Evolutionary conservation across 1,140 invertebrate genomes (phyloP).

Genomic region (Asobara japonica): DNA sequence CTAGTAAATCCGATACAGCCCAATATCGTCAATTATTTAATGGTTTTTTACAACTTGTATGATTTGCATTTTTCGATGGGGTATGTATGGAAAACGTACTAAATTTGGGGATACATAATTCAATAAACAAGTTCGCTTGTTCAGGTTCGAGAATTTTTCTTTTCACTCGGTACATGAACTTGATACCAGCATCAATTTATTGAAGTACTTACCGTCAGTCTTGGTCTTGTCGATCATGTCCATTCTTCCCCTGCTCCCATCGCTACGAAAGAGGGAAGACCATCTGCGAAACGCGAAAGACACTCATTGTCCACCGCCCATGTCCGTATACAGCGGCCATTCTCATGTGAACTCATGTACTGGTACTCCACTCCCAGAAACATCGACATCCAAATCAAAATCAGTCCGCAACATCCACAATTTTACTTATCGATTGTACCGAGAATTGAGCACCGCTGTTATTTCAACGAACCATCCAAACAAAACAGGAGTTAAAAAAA

Average conservation of each 20-base stretch:
- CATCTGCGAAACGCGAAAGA: background rate
- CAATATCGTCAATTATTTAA: background rate
- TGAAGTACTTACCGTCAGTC: too few relatives aligned
- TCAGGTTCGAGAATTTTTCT: too few relatives aligned
- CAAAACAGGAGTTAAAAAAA: background rate
- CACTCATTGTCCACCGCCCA: conserved; percentile 4
- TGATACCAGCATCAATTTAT: too few relatives aligned
- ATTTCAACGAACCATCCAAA: background rate
- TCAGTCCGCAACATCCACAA: background rate
- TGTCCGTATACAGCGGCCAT: background rate
- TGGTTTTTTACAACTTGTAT: background rate
- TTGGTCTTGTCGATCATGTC: background rate
- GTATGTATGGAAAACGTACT: too few relatives aligned
- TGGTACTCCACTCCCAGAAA: background rate
- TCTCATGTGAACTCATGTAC: background rate
- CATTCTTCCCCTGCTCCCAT: background rate
- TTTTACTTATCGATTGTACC: conserved; percentile 1
- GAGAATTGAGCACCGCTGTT: conserved; percentile 36
- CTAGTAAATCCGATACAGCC: conserved; percentile 4
- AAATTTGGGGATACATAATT: too few relatives aligned
- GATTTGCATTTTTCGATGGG: too few relatives aligned
- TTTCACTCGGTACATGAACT: too few relatives aligned
- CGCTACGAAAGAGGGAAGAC: background rate
- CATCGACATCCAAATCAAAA: background rate
- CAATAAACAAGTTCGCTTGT: too few relatives aligned